These are phyloP conservation scores for Tupaia chinensis DNA, from an alignment of 2,113 vertebrate species.

Conservation along the genomic window DNA sequence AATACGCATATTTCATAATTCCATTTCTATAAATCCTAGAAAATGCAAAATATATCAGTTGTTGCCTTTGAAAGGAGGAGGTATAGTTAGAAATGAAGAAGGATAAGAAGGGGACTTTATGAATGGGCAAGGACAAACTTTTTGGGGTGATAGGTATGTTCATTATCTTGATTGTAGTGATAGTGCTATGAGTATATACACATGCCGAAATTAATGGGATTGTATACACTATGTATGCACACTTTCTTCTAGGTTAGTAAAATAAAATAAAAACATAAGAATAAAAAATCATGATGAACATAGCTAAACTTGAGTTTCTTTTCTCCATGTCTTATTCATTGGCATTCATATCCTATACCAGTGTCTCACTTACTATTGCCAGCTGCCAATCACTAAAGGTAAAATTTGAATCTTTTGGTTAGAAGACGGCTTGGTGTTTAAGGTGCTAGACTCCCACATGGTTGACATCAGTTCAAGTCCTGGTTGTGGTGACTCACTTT, in stretches of 20 bases:
- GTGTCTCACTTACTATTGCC: not conserved
- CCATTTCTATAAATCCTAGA: not conserved
- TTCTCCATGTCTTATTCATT: not conserved
- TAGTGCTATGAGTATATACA: not conserved
- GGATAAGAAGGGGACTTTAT: not conserved
- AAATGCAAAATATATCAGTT: not conserved
- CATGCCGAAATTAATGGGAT: not conserved
- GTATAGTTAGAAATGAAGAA: accelerated
- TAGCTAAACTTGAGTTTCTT: not conserved
- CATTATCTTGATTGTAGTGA: not conserved
- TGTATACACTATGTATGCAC: not conserved
- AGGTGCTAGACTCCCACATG: no score
- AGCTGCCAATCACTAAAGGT: not conserved
- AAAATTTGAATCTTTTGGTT: not conserved
- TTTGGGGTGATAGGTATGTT: not conserved
- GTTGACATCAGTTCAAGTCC: no score
- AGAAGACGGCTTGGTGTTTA: no score
- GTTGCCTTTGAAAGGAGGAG: not conserved
- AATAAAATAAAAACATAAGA: not conserved
- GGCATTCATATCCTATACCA: not conserved
- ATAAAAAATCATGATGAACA: not conserved
- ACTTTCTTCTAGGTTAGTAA: not conserved
- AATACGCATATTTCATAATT: not conserved
- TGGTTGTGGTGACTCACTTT: no score
- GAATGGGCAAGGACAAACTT: not conserved